Evolutionary conservation across 2,113 vertebrate species (phyloP), one percentile per base, ranked within the genome.

Genomic region (Lycaon pictus): DNA sequence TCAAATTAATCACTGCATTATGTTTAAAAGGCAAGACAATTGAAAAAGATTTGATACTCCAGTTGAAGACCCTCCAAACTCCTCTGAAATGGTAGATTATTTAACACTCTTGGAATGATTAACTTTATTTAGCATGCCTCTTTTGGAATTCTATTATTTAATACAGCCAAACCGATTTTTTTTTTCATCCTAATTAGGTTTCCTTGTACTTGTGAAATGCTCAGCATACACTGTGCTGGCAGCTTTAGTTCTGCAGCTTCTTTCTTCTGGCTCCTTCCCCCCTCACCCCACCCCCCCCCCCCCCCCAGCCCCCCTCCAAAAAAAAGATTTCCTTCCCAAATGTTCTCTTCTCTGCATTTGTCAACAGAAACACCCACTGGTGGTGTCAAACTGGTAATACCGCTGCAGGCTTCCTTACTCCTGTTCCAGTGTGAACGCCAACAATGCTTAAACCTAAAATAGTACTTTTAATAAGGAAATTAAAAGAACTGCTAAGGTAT

Each of bases 341-440:
- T 96, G 97, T 96, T 97, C 97, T 95, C 94, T 87, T 98, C 94
- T 88, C 79, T 88, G 96, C 97, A 95, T 97, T 98, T 98, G 96
- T 98, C 98, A 98, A 98, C 97, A 98, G 97, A 97, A 98, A 98
- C 97, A 97, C 98, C 97, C 97, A 98, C 98, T 98, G 96, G 93
- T 88, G 92, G 97, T 98, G 96, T 98, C 96, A 98, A 97, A 96
- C 95, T 98, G 97, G 96, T 96, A 97, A 98, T 95, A 93, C 93
- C 92, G 97, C 97, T 96, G 98, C 98, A 98, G 93, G 95, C 95
- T 97, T 97, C 92, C 90, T 96, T 96, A 97, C 97, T 98, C 96
- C 69, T n/a, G 63, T 89, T 96, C 93, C 72, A 97, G 91, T 72
- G 74, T 89, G 96, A 98, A 97, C 3, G 74, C 86, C 96, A 89